These are phyloP conservation scores for Ypsolopha scabrella DNA, from an alignment of 2,888 invertebrate genomes.

Conservation along the genomic window DNA sequence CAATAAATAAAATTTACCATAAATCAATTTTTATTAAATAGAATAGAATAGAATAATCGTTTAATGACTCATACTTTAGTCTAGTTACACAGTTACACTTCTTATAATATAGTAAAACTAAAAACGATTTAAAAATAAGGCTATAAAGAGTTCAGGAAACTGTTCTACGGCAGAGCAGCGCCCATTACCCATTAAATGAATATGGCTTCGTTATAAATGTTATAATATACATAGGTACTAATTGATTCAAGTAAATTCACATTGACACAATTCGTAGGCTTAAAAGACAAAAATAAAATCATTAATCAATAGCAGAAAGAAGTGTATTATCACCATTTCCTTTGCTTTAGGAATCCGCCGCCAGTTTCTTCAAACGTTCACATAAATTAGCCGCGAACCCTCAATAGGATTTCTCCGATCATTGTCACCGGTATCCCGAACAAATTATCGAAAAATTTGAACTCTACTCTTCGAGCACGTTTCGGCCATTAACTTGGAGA, in stretches of 20 bases:
- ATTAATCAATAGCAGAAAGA: constrained; percentile 10
- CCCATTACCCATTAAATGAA: no score
- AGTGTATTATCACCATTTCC: not conserved
- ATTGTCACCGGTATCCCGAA: constrained; percentile 50
- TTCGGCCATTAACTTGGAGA: constrained; percentile 61
- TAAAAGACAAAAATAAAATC: constrained; percentile 4
- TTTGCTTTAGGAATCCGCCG: constrained; percentile 16
- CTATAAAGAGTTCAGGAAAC: no score
- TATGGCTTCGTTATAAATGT: no score
- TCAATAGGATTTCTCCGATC: constrained; percentile 44
- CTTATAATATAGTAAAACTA: no score
- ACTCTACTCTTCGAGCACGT: constrained; percentile 58
- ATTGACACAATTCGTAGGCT: no score
- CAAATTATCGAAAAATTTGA: constrained; percentile 58
- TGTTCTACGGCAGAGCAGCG: no score
- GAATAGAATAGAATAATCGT: no score
- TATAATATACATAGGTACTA: no score
- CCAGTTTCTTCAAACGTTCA: constrained; percentile 9
- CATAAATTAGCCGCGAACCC: constrained; percentile 45
- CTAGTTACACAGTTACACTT: no score
- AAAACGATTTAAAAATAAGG: no score
- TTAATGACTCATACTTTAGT: no score
- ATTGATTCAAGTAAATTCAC: no score
- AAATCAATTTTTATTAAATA: not conserved
- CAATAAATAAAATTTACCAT: not conserved